Evolutionary conservation across 2,888 invertebrate genomes (phyloP), one percentile per base, ranked within the genome.

Genomic region (Hemaris fuciformis): DNA sequence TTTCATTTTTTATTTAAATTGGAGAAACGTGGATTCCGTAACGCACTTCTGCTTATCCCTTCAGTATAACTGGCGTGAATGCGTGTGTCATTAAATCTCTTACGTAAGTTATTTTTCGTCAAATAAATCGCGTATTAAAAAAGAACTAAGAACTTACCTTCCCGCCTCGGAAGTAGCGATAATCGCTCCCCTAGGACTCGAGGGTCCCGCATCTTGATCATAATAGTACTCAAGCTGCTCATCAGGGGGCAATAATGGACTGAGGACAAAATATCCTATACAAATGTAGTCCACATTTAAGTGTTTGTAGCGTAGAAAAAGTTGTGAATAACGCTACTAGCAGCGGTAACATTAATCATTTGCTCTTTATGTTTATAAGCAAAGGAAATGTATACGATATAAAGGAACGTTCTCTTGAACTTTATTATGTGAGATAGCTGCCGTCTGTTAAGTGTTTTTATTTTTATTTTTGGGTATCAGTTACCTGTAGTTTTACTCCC

Each of bases 141-240:
- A n/a, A n/a, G n/a, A n/a, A n/a, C n/a, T n/a, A n/a, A n/a, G n/a
- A n/a, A 4, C 58, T 63, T 73, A 91, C 91, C 88, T 85, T 62
- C 91, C 91, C 0, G 86, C 84, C 63, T 89, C 83, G 0, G 88
- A 83, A 0, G 89, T 89, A 1, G 83, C 79, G 10, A 90, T 79
- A 13, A 90, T 83, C 3, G 73, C 76, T 0, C 73, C 63, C 2
- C 69, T 70, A 0, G 71, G 57, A 1, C 69, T 70, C 6, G 66
- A 65, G 3, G 67, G 66, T 0, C 71, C 79, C 0, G 67, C 73
- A 6, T 78, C 79, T 3, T 81, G 75, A 8, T 84, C 87, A 4
- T 82, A 77, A 27, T 88, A 89, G 64, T 86, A 87, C 62, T 90
- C 88, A 0, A 88, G 70, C 20, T 88, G 87, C 0, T 76, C 75